Conservation (phyloP, 2,797 vertebrate genomes). For the Anolis apletophallus region DNA sequence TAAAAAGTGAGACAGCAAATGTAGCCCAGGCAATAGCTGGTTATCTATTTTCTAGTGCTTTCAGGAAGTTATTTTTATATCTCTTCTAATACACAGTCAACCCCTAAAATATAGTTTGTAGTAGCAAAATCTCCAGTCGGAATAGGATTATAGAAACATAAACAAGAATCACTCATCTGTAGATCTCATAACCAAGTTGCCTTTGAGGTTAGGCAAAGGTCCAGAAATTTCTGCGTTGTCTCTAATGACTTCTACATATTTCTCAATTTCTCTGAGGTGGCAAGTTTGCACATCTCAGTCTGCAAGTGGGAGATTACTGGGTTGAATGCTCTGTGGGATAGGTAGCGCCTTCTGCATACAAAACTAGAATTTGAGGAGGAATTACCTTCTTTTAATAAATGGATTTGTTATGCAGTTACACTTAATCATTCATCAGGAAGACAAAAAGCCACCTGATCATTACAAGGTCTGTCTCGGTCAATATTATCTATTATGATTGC, state of each 20-base stretch:
- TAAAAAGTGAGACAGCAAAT: conserved; percentile 15
- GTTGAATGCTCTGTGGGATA: not conserved
- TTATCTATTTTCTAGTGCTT: not conserved
- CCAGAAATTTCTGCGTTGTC: not conserved
- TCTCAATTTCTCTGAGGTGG: not conserved
- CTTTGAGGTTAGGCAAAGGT: not conserved
- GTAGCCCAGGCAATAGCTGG: not conserved
- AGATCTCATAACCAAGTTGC: not conserved
- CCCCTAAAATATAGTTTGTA: conserved; percentile 14
- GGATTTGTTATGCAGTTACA: not conserved
- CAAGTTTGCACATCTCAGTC: not conserved
- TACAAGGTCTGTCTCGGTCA: not conserved
- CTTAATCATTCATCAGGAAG: not conserved
- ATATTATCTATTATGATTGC: not conserved
- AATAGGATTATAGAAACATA: not conserved
- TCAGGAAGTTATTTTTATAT: not conserved
- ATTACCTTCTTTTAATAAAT: not conserved
- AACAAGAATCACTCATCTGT: not conserved
- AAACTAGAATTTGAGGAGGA: not conserved
- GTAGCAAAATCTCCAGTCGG: not conserved
- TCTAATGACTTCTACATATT: not conserved
- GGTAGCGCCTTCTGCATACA: not conserved
- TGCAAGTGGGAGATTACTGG: not conserved
- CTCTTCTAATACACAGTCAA: conserved; percentile 11
- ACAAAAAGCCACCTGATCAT: not conserved